phyloP scores from a whole-genome alignment of 2,888 invertebrate species.

The Zygogramma bicolorata region DNA sequence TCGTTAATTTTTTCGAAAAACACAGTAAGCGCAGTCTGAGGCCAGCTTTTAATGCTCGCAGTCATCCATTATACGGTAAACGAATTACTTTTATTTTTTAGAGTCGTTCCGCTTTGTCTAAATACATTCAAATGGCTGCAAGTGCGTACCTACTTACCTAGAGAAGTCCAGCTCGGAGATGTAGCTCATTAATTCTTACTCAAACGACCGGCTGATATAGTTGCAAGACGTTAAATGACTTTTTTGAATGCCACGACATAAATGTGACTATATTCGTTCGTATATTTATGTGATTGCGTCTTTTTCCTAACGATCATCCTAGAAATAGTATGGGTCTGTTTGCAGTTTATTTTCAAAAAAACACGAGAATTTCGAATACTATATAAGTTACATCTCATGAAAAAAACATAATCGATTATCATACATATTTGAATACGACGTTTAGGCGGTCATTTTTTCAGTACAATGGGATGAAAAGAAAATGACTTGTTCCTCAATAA shows the following conservation, averaged over 20 bases:
- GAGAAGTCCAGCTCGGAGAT: not conserved
- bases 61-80: not conserved
- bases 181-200: not conserved
- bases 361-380: too few species aligned
- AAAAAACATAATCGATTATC: too few species aligned
- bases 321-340: too few species aligned
- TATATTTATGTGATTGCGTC: not conserved
- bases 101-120: not conserved
- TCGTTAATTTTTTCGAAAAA: conserved; percentile 7
- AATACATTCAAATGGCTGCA: not conserved
- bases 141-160: conserved; percentile 11
- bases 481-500: not conserved
- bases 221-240: not conserved
- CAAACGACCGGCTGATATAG: not conserved
- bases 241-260: not conserved
- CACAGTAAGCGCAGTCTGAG: not conserved
- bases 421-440: too few species aligned
- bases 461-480: too few species aligned
- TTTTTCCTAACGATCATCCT: not conserved
- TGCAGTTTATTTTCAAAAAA: too few species aligned
- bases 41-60: not conserved
- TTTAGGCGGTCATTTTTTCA: too few species aligned
- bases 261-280: not conserved
- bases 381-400: too few species aligned
- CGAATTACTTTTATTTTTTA: conserved; percentile 9